These are phyloP conservation scores for Chlorops oryzae DNA, from an alignment of 1,140 invertebrate species.

Conservation along the genomic window DNA sequence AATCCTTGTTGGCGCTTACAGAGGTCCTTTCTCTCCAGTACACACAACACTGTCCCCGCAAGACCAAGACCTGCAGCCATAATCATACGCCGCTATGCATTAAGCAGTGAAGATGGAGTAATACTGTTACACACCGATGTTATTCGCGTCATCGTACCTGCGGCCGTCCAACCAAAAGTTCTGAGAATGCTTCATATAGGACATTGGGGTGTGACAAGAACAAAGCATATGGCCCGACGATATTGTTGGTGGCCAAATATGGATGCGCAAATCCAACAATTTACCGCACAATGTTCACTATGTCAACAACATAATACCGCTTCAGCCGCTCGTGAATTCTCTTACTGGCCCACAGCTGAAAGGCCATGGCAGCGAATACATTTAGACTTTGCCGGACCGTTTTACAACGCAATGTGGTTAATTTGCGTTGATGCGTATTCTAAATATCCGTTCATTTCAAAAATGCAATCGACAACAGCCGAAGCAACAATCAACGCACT, in stretches of 20 bases:
- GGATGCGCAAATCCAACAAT: slow-evolving; percentile 38
- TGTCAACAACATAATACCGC: too few relatives aligned
- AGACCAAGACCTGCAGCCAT: too few relatives aligned
- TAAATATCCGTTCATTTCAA: slow-evolving; percentile 37
- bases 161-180: not conserved
- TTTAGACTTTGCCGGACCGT: slow-evolving; percentile 50
- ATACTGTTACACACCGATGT: not conserved
- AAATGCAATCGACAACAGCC: not conserved
- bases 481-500: not conserved
- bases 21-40: too few relatives aligned
- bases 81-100: too few relatives aligned
- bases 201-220: slow-evolving; percentile 43
- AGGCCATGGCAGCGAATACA: slow-evolving; percentile 47
- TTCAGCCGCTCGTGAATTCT: not conserved
- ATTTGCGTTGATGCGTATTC: slow-evolving; percentile 47
- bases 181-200: slow-evolving; percentile 40
- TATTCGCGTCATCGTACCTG: not conserved
- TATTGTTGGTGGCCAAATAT: slow-evolving; percentile 45
- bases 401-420: slow-evolving; percentile 40
- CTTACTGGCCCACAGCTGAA: not conserved
- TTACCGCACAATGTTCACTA: not conserved
- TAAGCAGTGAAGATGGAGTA: too few relatives aligned
- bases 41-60: too few relatives aligned
- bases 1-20: too few relatives aligned
- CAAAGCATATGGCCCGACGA: slow-evolving; percentile 42